Percentiles rank a stretch among this genome's conserved stretches.
These are phyloP conservation scores for Caenorhabditis panamensis DNA, from an alignment of 2,888 invertebrate species.

Conservation along the genomic window DNA sequence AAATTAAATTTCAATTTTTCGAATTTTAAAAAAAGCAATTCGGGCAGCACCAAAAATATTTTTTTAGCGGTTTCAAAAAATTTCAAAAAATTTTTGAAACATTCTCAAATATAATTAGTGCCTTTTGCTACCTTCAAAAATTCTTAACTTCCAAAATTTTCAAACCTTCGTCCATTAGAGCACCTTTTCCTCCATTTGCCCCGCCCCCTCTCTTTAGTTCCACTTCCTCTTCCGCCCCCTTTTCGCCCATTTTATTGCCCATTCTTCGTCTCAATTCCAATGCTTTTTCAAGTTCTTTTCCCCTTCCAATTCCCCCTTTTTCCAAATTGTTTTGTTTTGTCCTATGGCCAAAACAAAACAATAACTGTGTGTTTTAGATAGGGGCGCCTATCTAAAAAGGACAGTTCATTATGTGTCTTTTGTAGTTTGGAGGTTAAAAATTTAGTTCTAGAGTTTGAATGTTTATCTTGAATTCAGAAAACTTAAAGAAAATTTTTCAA, in stretches of 20 bases:
- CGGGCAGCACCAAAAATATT: no score
- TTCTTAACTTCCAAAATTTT: no score
- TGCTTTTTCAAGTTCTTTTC: background rate
- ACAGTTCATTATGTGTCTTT: background rate
- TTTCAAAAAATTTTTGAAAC: background rate
- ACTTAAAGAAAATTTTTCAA: no score
- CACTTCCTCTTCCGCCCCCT: background rate
- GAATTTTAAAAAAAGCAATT: no score
- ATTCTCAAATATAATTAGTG: background rate
- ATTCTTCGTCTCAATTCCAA: background rate
- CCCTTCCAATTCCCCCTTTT: background rate
- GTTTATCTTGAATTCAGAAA: no score
- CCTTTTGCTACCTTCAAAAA: no score
- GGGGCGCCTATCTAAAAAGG: background rate
- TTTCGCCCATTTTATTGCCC: background rate
- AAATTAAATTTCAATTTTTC: no score
- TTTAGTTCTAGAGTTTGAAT: no score
- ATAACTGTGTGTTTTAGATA: background rate
- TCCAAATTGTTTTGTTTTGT: background rate
- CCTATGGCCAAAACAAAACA: background rate
- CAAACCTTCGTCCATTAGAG: no score
- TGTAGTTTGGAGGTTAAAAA: no score
- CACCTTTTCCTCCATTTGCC: background rate
- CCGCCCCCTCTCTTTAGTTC: background rate
- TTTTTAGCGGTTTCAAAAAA: no score